phyloP scores from a whole-genome alignment of 2,113 vertebrate genomes.

The Capricornis sumatraensis region DNA sequence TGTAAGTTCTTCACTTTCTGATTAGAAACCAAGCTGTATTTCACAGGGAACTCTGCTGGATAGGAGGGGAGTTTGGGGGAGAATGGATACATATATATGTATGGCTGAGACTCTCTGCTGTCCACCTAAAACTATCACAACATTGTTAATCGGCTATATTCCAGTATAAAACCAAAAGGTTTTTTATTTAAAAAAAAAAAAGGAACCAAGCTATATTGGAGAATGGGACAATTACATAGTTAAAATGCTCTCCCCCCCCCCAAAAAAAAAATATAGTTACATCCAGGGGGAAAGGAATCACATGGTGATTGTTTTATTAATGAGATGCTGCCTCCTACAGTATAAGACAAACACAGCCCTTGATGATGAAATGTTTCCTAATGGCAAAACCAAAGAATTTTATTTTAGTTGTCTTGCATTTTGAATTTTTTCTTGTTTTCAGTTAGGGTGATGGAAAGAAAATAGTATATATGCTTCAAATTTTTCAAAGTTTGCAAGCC shows the following conservation, averaged over 20 bases:
- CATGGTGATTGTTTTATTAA: not conserved
- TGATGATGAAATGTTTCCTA: not conserved
- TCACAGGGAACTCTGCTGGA: not conserved
- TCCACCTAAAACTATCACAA: not conserved
- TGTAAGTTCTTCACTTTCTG: not conserved
- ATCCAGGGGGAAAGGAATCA: not conserved
- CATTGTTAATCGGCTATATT: not conserved
- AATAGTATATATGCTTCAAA: not conserved
- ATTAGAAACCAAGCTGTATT: not conserved
- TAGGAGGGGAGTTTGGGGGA: not conserved
- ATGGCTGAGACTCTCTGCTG: not conserved
- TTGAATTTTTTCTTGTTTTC: not conserved
- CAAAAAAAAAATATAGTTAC: not conserved
- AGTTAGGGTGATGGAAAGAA: not conserved
- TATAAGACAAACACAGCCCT: not conserved
- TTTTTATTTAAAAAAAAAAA: not conserved
- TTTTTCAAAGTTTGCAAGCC: not conserved
- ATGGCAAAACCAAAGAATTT: not conserved
- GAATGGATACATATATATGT: not conserved
- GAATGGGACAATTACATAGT: not conserved
- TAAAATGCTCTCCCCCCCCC: not conserved
- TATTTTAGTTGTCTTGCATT: not conserved
- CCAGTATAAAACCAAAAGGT: not conserved
- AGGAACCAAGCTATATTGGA: not conserved
- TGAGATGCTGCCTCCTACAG: slow-evolving; percentile 53